phyloP scores from a whole-genome alignment of 1,140 invertebrate genomes.

The Melanaphis sacchari region DNA sequence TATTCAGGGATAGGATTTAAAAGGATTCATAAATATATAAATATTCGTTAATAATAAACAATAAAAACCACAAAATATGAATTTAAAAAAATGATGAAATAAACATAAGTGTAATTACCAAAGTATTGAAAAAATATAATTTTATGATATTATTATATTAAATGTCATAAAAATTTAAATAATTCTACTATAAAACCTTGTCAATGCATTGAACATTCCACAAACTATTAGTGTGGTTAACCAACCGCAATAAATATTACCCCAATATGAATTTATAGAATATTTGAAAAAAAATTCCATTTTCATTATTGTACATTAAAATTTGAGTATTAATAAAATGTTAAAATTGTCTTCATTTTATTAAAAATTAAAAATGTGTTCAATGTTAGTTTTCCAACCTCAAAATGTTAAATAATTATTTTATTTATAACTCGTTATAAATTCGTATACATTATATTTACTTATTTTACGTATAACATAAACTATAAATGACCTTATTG shows the following conservation, averaged over 20 bases:
- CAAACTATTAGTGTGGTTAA: not conserved
- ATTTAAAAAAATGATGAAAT: not conserved
- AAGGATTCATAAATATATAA: not conserved
- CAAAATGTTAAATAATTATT: not conserved
- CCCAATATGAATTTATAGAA: not conserved
- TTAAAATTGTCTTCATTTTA: not conserved
- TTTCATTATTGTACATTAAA: not conserved
- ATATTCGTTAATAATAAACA: not conserved
- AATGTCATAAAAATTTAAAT: not conserved
- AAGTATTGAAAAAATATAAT: not conserved
- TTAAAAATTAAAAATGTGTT: not conserved
- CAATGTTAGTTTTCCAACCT: not conserved
- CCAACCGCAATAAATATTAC: not conserved
- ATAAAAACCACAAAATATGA: not conserved
- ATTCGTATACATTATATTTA: not conserved
- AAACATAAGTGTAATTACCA: not conserved
- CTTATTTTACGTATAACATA: not conserved
- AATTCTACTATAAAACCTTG: not conserved
- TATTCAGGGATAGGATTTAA: not conserved
- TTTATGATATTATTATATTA: not conserved
- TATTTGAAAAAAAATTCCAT: not conserved
- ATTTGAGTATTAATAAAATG: not conserved
- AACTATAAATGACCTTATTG: not conserved
- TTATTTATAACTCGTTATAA: not conserved
- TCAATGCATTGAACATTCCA: not conserved